These are phyloP conservation scores for Balaenoptera acutorostrata DNA, from an alignment of 2,113 vertebrate genomes.

Conservation along the genomic window DNA sequence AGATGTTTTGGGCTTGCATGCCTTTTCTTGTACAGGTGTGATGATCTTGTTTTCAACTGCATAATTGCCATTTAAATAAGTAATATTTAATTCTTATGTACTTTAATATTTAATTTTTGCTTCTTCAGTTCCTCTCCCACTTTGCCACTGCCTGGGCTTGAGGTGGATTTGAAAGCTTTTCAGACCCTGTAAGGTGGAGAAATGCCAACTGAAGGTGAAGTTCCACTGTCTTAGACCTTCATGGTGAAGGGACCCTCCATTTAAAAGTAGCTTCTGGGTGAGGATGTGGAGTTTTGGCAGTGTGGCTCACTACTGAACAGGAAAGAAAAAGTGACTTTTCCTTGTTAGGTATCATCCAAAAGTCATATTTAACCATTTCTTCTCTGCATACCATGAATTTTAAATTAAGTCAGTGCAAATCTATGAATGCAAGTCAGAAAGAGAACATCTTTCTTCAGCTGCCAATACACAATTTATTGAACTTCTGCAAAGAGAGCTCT, in stretches of 20 bases:
- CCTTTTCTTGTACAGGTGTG: constrained; percentile 97
- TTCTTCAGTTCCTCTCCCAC: constrained; percentile 80
- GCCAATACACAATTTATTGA: constrained; percentile 54
- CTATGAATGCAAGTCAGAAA: constrained; percentile 50
- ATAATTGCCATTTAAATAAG: constrained; percentile 97
- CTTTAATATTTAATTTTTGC: constrained; percentile 98
- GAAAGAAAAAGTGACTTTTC: constrained; percentile 21
- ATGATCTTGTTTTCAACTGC: constrained; percentile 90
- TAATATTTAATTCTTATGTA: constrained; percentile 94
- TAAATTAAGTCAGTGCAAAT: constrained; percentile 51
- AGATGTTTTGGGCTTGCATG: constrained; percentile 94
- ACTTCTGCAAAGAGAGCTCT: constrained; percentile 60
- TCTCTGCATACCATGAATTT: constrained; percentile 18
- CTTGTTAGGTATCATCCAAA: neutral
- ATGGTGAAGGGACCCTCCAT: neutral
- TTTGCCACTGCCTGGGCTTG: constrained; percentile 39
- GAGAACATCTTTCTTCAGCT: constrained; percentile 40
- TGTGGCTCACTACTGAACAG: neutral
- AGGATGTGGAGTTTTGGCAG: neutral
- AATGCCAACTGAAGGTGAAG: neutral
- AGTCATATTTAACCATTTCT: constrained; percentile 55
- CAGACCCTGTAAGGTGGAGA: constrained; percentile 30
- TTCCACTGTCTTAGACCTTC: neutral
- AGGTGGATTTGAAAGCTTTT: constrained; percentile 61
- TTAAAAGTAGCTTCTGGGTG: neutral